Base-by-base conservation (phyloP, 2,797 vertebrate species). In the Siniperca undulata region DNA sequence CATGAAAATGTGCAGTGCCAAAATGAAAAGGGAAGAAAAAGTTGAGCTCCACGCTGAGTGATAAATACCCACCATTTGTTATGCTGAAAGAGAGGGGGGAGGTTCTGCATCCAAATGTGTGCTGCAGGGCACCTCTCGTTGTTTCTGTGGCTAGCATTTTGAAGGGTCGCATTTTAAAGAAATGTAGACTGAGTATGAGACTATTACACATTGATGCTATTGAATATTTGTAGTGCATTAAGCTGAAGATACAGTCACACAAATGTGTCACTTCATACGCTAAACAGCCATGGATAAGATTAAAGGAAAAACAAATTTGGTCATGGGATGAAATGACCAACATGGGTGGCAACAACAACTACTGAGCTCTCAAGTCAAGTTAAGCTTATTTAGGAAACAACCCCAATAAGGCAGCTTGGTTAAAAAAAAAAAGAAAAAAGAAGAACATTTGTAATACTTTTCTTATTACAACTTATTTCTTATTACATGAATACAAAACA, bases 21-120 rank as follows among this genome's bases (percentile, higher is more conserved):
- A 92, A 77, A 85, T 85, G 79, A 93, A 86, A 79, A 58, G 83
- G 87, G 86, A 68, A 81, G 60, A 71, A 74, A 88, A 90, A 89
- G 86, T 90, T 88, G 77, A 83, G 87, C 90, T 89, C 84, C 94
- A 90, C 61, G 61, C 92, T 91, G 93, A 85, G 92, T 92, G 94
- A 95, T 95, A 91, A 95, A 95, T 93, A 91, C 82, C 83, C 80
- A 62, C 84, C 78, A 92, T 94, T 95, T 92, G 92, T 95, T 91
- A 93, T 92, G 86, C 85, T 81, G 88, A 86, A 71, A 88, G 85
- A 85, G 77, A 64, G 78, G 81, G 62, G 64, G 79, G 84, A 85
- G 86, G 89, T 73, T 90, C 86, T 93, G 92, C 91, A 94, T 94
- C 89, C 78, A 75, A 91, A 93, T 94, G 85, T 81, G 87, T 86